Conservation (phyloP, 2,888 invertebrate genomes). For the Stenodera caucasica region DNA sequence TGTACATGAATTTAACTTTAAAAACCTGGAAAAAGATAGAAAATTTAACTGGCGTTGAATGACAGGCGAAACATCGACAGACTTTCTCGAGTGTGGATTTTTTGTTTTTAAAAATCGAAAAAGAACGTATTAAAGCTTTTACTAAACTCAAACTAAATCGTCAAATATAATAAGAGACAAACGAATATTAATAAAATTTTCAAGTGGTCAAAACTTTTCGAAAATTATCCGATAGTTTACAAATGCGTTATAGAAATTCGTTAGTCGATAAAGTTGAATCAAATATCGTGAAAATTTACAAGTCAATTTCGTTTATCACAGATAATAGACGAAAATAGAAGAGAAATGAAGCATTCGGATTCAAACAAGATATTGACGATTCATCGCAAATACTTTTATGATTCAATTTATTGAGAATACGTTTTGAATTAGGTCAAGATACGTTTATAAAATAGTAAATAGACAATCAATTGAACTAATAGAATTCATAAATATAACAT, state of each 20-base stretch:
- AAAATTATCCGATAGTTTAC: not conserved
- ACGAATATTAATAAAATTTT: too few relatives aligned
- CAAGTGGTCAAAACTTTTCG: not conserved
- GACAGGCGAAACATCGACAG: constrained; percentile 26
- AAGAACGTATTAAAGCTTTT: too few relatives aligned
- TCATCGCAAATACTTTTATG: constrained; percentile 21
- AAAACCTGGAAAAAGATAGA: constrained; percentile 22
- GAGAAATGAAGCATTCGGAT: not conserved
- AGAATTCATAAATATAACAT: constrained; percentile 10
- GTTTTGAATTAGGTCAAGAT: constrained; percentile 23
- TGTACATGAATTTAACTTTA: constrained; percentile 19
- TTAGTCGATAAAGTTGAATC: not conserved
- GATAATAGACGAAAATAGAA: not conserved
- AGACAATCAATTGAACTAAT: too few relatives aligned
- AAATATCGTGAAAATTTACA: not conserved
- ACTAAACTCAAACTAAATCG: not conserved
- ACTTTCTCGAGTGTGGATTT: not conserved
- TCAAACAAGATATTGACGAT: constrained; percentile 21
- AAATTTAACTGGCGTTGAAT: constrained; percentile 25
- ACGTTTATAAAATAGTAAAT: constrained; percentile 20
- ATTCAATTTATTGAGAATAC: constrained; percentile 23
- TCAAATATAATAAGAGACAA: too few relatives aligned
- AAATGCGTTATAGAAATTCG: not conserved
- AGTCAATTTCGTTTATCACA: not conserved
- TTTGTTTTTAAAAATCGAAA: too few relatives aligned